Evolutionary conservation across 2,797 vertebrate species (phyloP).

Genomic region (Micromesistius poutassou): DNA sequence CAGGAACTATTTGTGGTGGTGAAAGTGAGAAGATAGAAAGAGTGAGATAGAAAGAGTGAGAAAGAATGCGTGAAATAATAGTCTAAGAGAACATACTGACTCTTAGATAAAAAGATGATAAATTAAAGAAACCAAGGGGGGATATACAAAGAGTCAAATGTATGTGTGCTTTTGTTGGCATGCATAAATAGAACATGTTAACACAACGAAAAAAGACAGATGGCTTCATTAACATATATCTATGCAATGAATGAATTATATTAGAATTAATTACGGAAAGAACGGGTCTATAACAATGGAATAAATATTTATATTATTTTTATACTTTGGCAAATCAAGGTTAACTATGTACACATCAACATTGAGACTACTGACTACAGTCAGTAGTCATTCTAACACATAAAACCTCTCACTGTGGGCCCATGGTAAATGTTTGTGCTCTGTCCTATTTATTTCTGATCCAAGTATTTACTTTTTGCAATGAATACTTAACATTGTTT

Average conservation of each 20-base stretch:
- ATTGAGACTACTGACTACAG: too few relatives aligned
- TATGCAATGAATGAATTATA: not conserved
- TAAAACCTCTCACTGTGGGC: too few relatives aligned
- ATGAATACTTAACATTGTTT: not conserved
- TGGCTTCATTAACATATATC: not conserved
- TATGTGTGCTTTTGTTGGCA: not conserved
- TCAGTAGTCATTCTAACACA: too few relatives aligned
- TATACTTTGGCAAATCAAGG: too few relatives aligned
- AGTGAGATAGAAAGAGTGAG: not conserved
- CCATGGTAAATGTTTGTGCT: not conserved
- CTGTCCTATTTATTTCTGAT: too few relatives aligned
- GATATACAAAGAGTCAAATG: not conserved
- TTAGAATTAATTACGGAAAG: too few relatives aligned
- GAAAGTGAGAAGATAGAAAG: not conserved
- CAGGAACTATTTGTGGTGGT: conserved; percentile 12
- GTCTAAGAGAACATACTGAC: conserved; percentile 3
- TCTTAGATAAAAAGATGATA: not conserved
- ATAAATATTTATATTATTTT: too few relatives aligned
- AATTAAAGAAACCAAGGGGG: not conserved
- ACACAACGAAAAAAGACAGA: not conserved
- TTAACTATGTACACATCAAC: too few relatives aligned
- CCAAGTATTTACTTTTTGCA: not conserved
- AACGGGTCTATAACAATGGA: too few relatives aligned
- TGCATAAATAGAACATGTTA: not conserved
- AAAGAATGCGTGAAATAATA: conserved; percentile 5